Evolutionary conservation across 1,140 invertebrate species (phyloP).

Genomic region (Hyposmocoma kahamanoa): DNA sequence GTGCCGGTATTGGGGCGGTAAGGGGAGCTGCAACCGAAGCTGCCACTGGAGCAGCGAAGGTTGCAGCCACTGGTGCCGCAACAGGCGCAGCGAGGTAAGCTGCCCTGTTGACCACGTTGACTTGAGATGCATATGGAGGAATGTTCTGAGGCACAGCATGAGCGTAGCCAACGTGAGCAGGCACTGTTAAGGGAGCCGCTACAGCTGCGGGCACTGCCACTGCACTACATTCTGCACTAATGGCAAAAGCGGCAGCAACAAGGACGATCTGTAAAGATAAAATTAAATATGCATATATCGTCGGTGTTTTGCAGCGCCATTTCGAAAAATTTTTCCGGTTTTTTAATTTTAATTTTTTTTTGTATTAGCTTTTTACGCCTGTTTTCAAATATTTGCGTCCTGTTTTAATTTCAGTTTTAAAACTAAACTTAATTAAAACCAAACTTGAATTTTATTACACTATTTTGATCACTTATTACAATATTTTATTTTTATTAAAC

Average conservation of each 20-base stretch:
- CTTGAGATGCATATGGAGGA: constrained; percentile 71
- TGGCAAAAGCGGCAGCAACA: constrained; percentile 48
- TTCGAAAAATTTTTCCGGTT: too few relatives aligned
- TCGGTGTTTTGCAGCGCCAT: too few relatives aligned
- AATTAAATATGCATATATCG: constrained; percentile 4
- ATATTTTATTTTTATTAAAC: too few relatives aligned
- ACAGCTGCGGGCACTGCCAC: constrained; percentile 26
- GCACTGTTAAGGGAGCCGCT: constrained; percentile 44
- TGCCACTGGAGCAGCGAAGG: constrained; percentile 35
- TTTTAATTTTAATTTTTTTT: too few relatives aligned
- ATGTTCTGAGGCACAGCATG: constrained; percentile 72
- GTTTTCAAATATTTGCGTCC: too few relatives aligned
- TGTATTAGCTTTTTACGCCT: too few relatives aligned
- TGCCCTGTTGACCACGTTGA: constrained; percentile 67
- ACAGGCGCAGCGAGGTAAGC: constrained; percentile 41
- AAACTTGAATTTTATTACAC: too few relatives aligned
- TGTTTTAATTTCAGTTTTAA: too few relatives aligned
- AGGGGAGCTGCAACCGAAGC: constrained; percentile 32
- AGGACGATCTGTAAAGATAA: constrained; percentile 51
- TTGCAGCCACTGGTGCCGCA: constrained; percentile 20
- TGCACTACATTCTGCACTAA: constrained; percentile 60
- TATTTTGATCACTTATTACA: too few relatives aligned
- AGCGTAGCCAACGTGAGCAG: constrained; percentile 54
- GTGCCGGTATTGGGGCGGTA: constrained; percentile 23
- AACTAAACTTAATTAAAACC: too few relatives aligned